Evolutionary conservation across 53 echinoderm and acorn worm genomes (phyloP).

Genomic region (Stichopus horrens): DNA sequence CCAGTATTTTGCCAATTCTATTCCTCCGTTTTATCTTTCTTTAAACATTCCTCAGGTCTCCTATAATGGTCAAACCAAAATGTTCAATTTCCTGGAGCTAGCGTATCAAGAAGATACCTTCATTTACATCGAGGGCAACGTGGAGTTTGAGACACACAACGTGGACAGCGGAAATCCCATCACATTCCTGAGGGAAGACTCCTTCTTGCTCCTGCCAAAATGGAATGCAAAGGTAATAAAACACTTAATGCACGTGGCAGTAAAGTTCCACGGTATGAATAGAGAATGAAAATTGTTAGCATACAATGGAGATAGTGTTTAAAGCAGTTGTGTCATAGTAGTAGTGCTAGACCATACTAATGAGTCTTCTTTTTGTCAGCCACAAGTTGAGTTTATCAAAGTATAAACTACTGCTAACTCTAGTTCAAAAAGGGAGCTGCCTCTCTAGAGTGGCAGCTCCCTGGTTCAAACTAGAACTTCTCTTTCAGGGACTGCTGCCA

Average conservation of each 20-base stretch:
- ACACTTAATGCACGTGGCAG: neutral
- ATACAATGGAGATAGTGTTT: too few relatives aligned
- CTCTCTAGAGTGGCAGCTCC: too few relatives aligned
- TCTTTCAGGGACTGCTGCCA: too few relatives aligned
- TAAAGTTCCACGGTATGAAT: neutral
- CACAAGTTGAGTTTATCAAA: too few relatives aligned
- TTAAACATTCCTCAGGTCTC: slow-evolving; percentile 48
- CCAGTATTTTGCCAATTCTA: too few relatives aligned
- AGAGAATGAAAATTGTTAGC: neutral
- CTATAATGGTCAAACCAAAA: slow-evolving; percentile 53
- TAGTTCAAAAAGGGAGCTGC: too few relatives aligned
- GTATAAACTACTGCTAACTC: too few relatives aligned
- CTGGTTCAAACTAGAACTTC: too few relatives aligned
- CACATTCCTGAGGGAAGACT: slow-evolving; percentile 89
- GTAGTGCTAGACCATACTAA: too few relatives aligned
- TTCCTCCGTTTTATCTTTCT: too few relatives aligned
- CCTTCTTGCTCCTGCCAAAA: slow-evolving; percentile 76
- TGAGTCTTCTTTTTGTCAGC: too few relatives aligned
- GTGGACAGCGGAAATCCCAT: slow-evolving; percentile 82
- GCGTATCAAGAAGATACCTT: slow-evolving; percentile 51
- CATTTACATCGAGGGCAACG: slow-evolving; percentile 66
- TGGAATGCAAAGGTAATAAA: slow-evolving; percentile 86
- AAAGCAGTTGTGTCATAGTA: too few relatives aligned
- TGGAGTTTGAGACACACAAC: slow-evolving; percentile 59
- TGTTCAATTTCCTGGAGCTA: slow-evolving; percentile 56